phyloP scores from a whole-genome alignment of 2,888 invertebrate genomes.

The Eudemis profundana region DNA sequence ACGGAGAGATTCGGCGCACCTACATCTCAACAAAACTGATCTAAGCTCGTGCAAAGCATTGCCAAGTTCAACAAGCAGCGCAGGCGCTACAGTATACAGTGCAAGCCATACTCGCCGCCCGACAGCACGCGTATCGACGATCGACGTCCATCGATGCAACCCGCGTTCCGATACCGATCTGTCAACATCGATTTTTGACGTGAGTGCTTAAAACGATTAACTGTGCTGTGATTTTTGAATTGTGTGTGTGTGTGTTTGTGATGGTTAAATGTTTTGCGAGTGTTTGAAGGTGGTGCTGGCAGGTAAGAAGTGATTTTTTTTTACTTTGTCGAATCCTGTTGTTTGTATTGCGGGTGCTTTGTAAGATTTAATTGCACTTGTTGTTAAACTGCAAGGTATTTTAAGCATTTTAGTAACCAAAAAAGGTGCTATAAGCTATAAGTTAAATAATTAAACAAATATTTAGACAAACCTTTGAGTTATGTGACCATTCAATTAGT shows the following conservation, averaged over 20 bases:
- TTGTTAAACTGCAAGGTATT: too few relatives aligned
- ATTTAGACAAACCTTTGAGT: too few relatives aligned
- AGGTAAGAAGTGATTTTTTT: slow-evolving; percentile 27
- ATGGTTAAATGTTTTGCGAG: slow-evolving; percentile 30
- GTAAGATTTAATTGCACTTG: neutral
- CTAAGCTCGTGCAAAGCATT: slow-evolving; percentile 50
- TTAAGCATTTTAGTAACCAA: too few relatives aligned
- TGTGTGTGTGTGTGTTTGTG: slow-evolving; percentile 18
- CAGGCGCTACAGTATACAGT: slow-evolving; percentile 65
- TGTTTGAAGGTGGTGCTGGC: slow-evolving; percentile 23
- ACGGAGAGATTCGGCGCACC: slow-evolving; percentile 11
- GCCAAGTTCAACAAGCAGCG: slow-evolving; percentile 79
- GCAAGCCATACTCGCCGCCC: slow-evolving; percentile 71
- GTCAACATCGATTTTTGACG: slow-evolving; percentile 50
- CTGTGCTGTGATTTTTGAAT: slow-evolving; percentile 33
- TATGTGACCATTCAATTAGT: too few relatives aligned
- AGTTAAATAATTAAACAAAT: too few relatives aligned
- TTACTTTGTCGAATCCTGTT: neutral
- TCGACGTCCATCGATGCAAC: slow-evolving; percentile 46
- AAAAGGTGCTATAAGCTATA: too few relatives aligned
- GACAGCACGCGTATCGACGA: slow-evolving; percentile 71
- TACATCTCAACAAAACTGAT: slow-evolving; percentile 19
- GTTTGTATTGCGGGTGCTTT: neutral
- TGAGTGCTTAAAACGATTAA: slow-evolving; percentile 38
- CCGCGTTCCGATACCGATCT: slow-evolving; percentile 51